Conservation (phyloP, 2,888 invertebrate genomes). For the Oithona nana region DNA sequence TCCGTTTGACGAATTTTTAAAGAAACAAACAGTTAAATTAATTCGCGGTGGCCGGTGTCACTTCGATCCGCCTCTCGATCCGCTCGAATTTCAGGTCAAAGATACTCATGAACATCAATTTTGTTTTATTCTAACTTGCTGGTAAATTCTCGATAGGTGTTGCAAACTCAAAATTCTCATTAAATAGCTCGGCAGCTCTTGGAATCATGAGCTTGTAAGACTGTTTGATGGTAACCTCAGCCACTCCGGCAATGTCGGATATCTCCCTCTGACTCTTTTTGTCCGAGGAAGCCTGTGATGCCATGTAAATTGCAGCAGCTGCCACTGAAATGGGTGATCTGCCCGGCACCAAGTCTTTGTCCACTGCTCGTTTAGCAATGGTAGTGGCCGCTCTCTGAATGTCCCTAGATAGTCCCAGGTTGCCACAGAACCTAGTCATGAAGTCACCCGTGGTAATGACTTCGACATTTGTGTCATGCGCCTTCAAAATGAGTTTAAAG, state of each 20-base stretch:
- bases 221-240: slow-evolving; percentile 91
- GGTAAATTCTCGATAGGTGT: slow-evolving; percentile 87
- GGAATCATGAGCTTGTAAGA: slow-evolving; percentile 95
- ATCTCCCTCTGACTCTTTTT: slow-evolving; percentile 92
- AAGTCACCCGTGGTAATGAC: slow-evolving; percentile 96
- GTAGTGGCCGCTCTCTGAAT: slow-evolving; percentile 68
- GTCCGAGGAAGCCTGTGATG: slow-evolving; percentile 52
- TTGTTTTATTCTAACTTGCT: slow-evolving; percentile 16
- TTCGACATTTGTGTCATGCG: slow-evolving; percentile 87
- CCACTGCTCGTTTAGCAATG: slow-evolving; percentile 88
- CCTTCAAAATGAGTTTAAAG: slow-evolving; percentile 88
- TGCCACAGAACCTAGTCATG: slow-evolving; percentile 96
- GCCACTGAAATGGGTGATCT: slow-evolving; percentile 96
- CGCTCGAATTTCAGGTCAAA: not conserved
- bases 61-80: too few relatives aligned
- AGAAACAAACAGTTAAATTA: too few relatives aligned
- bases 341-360: slow-evolving; percentile 89
- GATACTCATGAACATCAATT: too few relatives aligned
- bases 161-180: slow-evolving; percentile 83
- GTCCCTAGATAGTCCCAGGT: slow-evolving; percentile 38
- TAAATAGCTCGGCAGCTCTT: slow-evolving; percentile 75
- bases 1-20: too few relatives aligned
- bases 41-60: too few relatives aligned
- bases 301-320: slow-evolving; percentile 97
- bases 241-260: slow-evolving; percentile 92